A percentile compares a stretch with the other conserved stretches of the same genome.
phyloP scores from a whole-genome alignment of 2,888 invertebrate species.

The Drosophila bunnanda region DNA sequence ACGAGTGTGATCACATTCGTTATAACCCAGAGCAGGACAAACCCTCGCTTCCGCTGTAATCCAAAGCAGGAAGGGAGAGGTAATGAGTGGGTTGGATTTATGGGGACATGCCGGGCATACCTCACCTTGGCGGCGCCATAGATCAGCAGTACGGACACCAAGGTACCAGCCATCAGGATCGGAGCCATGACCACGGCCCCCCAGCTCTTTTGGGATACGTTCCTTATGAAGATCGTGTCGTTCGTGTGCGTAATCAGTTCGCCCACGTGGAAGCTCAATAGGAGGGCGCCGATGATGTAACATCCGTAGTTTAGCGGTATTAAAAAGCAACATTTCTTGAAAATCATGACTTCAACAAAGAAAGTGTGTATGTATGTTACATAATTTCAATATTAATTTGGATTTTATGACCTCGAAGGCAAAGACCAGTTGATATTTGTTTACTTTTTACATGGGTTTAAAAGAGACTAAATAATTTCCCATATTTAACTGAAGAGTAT shows the following conservation, averaged over 20 bases:
- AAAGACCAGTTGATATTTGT: slow-evolving; percentile 14
- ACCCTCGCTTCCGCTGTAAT: slow-evolving; percentile 23
- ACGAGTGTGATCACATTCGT: slow-evolving; percentile 21
- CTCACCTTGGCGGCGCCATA: slow-evolving; percentile 51
- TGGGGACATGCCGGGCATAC: no score
- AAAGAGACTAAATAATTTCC: no score
- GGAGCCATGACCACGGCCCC: slow-evolving; percentile 14
- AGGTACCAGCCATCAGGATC: slow-evolving; percentile 38
- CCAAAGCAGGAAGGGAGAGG: background rate
- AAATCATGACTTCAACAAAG: slow-evolving; percentile 31
- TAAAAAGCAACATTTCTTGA: slow-evolving; percentile 44
- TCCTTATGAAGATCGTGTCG: slow-evolving; percentile 44
- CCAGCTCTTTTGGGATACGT: slow-evolving; percentile 7
- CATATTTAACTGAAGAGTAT: background rate
- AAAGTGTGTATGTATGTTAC: background rate
- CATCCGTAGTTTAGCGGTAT: slow-evolving; percentile 33
- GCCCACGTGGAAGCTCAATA: slow-evolving; percentile 33
- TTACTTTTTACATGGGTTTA: background rate
- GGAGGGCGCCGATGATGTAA: slow-evolving; percentile 40
- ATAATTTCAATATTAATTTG: slow-evolving; percentile 4
- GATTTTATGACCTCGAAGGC: slow-evolving; percentile 1
- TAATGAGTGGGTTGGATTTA: background rate
- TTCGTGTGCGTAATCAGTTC: slow-evolving; percentile 44
- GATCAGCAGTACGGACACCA: slow-evolving; percentile 42
- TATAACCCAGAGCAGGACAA: slow-evolving; percentile 41